A percentile compares a stretch with the other conserved stretches of the same genome.
These are phyloP conservation scores for Macropis europaea DNA, from an alignment of 2,888 invertebrate genomes.

Conservation along the genomic window DNA sequence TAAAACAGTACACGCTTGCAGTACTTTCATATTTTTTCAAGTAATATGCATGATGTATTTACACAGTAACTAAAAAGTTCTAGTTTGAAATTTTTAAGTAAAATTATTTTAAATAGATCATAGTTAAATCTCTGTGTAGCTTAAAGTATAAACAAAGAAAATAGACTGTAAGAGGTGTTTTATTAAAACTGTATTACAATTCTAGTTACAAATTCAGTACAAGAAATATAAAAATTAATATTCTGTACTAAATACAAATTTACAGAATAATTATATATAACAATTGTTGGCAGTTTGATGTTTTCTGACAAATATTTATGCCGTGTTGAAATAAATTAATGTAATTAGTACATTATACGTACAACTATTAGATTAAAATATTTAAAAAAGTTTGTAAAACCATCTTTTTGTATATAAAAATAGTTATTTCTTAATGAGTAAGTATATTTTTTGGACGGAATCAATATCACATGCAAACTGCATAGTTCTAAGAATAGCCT, in stretches of 20 bases:
- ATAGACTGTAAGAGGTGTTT: too few relatives aligned
- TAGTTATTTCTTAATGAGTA: constrained; percentile 1
- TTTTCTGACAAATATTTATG: not conserved
- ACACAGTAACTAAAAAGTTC: too few relatives aligned
- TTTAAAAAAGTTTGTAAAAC: not conserved
- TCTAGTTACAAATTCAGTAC: not conserved
- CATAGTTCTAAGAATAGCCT: not conserved
- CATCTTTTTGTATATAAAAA: constrained; percentile 2
- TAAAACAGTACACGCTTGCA: too few relatives aligned
- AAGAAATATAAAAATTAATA: constrained; percentile 17
- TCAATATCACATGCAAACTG: not conserved
- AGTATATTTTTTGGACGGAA: constrained; percentile 31
- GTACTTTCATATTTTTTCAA: too few relatives aligned
- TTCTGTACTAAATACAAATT: not conserved
- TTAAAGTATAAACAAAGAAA: too few relatives aligned
- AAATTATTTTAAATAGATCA: too few relatives aligned
- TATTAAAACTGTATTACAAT: too few relatives aligned
- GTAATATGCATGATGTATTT: not conserved
- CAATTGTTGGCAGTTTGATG: constrained; percentile 40
- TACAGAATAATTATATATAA: not conserved
- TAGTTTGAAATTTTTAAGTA: too few relatives aligned
- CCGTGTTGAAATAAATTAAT: not conserved
- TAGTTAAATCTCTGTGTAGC: too few relatives aligned
- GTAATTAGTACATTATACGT: not conserved
- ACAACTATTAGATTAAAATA: not conserved